These are phyloP conservation scores for Hystrix cristata DNA, from an alignment of 2,113 vertebrate species.

Conservation along the genomic window DNA sequence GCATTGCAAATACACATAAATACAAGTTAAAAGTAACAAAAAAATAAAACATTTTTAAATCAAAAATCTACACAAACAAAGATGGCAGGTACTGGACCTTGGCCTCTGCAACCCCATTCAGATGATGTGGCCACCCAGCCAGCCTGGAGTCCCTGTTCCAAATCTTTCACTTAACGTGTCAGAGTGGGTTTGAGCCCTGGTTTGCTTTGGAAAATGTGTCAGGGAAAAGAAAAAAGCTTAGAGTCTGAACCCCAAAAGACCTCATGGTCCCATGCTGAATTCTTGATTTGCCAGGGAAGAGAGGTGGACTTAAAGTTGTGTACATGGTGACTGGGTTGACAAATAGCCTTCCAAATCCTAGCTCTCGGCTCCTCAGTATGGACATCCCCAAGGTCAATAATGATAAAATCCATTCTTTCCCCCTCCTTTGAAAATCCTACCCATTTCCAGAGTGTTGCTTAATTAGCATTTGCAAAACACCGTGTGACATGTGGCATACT, in stretches of 20 bases:
- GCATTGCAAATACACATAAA: background rate
- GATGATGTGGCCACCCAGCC: background rate
- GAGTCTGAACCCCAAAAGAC: background rate
- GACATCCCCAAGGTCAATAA: background rate
- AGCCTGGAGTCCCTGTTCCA: background rate
- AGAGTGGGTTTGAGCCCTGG: background rate
- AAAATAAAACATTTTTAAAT: background rate
- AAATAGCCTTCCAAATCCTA: background rate
- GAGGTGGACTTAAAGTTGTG: background rate
- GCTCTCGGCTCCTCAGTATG: background rate
- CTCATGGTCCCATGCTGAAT: background rate
- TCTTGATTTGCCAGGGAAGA: background rate
- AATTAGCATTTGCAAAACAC: background rate
- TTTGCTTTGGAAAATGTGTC: background rate
- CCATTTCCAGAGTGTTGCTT: background rate
- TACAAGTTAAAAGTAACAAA: too few species aligned
- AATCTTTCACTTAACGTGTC: background rate
- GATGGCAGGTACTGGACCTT: background rate
- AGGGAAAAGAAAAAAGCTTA: background rate
- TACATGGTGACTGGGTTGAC: fast-evolving
- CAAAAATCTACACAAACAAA: background rate
- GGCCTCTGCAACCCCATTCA: background rate
- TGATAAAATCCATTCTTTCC: background rate
- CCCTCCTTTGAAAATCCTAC: background rate
- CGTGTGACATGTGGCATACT: background rate